Conservation (phyloP, 2,797 vertebrate genomes). For the Muscicapa striata region DNA sequence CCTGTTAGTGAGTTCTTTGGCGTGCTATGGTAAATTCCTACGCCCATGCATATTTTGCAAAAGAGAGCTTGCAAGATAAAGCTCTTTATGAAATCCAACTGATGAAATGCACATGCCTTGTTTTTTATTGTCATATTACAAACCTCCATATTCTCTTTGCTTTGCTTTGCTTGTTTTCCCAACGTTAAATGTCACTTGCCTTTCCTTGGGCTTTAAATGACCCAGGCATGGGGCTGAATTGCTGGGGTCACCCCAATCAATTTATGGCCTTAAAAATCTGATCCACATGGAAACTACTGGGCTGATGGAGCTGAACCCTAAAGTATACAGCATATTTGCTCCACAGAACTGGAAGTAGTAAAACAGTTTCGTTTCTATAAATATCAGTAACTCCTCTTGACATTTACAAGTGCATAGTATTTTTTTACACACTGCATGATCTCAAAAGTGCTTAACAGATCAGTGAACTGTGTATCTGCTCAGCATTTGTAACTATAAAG, state of each 20-base stretch:
- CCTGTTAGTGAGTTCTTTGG: neutral
- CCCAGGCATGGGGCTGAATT: neutral
- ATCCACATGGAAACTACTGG: constrained; percentile 32
- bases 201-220: constrained; percentile 39
- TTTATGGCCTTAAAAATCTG: constrained; percentile 73
- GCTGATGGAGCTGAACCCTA: constrained; percentile 65
- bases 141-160: neutral
- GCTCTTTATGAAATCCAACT: neutral
- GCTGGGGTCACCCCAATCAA: constrained; percentile 69
- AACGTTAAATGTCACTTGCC: neutral
- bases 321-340: constrained; percentile 66
- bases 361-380: constrained; percentile 74
- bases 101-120: neutral
- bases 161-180: constrained; percentile 32
- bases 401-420: constrained; percentile 74
- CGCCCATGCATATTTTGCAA: neutral
- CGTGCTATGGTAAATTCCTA: neutral
- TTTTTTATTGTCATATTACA: neutral
- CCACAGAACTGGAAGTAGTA: constrained; percentile 71
- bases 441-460: constrained; percentile 55
- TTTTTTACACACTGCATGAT: constrained; percentile 54
- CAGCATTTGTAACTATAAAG: neutral
- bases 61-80: neutral
- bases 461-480: constrained; percentile 48
- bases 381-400: constrained; percentile 78